Base-by-base conservation (phyloP, 1,140 invertebrate species). In the Chelonus insularis region DNA sequence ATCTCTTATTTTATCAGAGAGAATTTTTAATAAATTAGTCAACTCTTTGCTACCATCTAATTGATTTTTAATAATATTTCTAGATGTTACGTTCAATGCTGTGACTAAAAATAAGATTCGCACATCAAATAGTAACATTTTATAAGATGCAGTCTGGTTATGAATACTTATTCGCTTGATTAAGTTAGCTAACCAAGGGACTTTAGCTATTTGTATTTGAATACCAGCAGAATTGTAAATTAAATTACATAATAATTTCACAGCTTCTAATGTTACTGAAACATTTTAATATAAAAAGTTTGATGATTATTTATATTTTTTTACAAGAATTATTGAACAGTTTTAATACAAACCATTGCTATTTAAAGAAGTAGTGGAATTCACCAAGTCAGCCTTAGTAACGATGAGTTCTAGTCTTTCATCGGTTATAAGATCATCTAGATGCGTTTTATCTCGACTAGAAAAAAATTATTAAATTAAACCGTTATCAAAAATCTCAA, bases 241-340 rank as follows among this genome's bases (percentile, higher is more conserved):
- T 41, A 97, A 78, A 80, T 98, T 98, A 72, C 92, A 96, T 1
- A 97, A 76, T 72, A 93, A 89, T 81, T 97, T 98, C 45, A 93
- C 76, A 0, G 92, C 88, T 79, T 96, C 94, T 5, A 91, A 72
- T 8, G 84, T 84, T 64, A 88, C 67, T n/a, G n/a, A n/a, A n/a
- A n/a, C n/a, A n/a, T n/a, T n/a, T n/a, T n/a, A n/a, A n/a, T n/a
- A n/a, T n/a, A n/a, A n/a, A n/a, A n/a, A n/a, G n/a, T n/a, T n/a
- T n/a, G n/a, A n/a, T n/a, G n/a, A n/a, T n/a, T n/a, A n/a, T n/a
- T n/a, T n/a, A n/a, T n/a, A n/a, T n/a, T n/a, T n/a, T n/a, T n/a
- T n/a, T n/a, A n/a, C n/a, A n/a, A n/a, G n/a, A n/a, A n/a, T n/a
- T n/a, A n/a, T n/a, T n/a, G n/a, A n/a, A n/a, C n/a, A n/a, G n/a